These are phyloP conservation scores for Craseonycteris thonglongyai DNA, from an alignment of 2,113 vertebrate species.

Conservation along the genomic window DNA sequence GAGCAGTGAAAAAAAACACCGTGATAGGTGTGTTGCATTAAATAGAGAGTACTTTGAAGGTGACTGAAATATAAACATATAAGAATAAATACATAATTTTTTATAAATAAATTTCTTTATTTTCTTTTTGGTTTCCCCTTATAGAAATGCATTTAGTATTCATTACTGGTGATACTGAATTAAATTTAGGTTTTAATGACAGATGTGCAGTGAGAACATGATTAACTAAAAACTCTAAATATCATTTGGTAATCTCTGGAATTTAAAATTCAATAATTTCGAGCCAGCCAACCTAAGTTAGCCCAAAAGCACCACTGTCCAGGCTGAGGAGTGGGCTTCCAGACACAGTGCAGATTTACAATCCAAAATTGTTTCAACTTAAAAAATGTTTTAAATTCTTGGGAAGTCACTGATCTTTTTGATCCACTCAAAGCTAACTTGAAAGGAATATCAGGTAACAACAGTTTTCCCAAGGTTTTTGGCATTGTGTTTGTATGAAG, in stretches of 20 bases:
- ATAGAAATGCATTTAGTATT: background rate
- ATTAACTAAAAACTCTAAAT: background rate
- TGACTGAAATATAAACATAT: too few relatives aligned
- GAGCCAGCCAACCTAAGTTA: conserved; percentile 79
- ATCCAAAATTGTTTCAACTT: conserved; percentile 89
- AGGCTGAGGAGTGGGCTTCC: conserved; percentile 40
- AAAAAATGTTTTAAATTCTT: conserved; percentile 82
- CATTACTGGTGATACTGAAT: background rate
- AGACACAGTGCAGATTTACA: conserved; percentile 79
- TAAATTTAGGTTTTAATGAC: background rate
- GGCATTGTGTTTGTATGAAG: background rate
- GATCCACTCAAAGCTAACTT: conserved; percentile 88
- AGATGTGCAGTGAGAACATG: background rate
- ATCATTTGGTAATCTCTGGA: background rate
- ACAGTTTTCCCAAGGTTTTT: background rate
- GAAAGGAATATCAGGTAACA: conserved; percentile 90
- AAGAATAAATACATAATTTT: too few relatives aligned
- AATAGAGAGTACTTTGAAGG: too few relatives aligned
- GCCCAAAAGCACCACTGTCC: conserved; percentile 61
- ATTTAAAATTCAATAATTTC: background rate
- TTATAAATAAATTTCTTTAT: too few relatives aligned
- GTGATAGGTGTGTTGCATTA: too few relatives aligned
- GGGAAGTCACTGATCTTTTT: too few relatives aligned
- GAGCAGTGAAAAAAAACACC: too few relatives aligned
- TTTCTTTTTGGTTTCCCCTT: too few relatives aligned